Conservation (phyloP, 2,888 invertebrate genomes). For the Ectobius pallidus region DNA sequence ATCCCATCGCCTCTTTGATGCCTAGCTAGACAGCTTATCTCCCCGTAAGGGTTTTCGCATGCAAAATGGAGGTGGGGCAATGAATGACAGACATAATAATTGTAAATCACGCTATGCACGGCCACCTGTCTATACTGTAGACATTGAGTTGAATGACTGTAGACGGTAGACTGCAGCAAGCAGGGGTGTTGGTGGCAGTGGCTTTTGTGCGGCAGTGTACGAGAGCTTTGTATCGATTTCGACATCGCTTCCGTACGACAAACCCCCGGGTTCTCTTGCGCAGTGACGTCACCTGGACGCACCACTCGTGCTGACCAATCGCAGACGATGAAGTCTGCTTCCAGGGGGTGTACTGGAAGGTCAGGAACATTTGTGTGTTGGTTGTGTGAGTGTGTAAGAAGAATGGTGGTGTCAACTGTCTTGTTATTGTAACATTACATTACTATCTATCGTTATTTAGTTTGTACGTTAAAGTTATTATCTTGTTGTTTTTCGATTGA, state of each 20-base stretch:
- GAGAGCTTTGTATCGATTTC: constrained; percentile 21
- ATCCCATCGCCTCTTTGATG: too few species aligned
- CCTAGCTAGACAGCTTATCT: too few species aligned
- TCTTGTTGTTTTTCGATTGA: too few species aligned
- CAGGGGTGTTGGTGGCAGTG: too few species aligned
- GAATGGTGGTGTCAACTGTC: neutral
- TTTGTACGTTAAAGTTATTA: neutral
- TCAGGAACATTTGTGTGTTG: constrained; percentile 8
- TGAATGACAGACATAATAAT: too few species aligned
- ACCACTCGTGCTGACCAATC: constrained; percentile 12
- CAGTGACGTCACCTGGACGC: constrained; percentile 19
- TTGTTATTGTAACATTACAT: neutral
- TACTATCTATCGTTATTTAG: neutral
- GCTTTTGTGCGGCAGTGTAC: too few species aligned
- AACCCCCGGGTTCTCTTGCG: constrained; percentile 14
- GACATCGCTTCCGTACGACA: neutral
- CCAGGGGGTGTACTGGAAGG: constrained; percentile 11
- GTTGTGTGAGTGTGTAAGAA: constrained; percentile 4
- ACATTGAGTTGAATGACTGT: too few species aligned
- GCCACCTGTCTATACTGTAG: too few species aligned
- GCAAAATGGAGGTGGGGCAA: too few species aligned
- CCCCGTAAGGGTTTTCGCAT: too few species aligned
- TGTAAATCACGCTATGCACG: too few species aligned
- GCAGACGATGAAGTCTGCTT: neutral
- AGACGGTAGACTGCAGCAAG: too few species aligned